Base-by-base conservation (phyloP, 2,888 invertebrate genomes). In the Corbicula japonica region DNA sequence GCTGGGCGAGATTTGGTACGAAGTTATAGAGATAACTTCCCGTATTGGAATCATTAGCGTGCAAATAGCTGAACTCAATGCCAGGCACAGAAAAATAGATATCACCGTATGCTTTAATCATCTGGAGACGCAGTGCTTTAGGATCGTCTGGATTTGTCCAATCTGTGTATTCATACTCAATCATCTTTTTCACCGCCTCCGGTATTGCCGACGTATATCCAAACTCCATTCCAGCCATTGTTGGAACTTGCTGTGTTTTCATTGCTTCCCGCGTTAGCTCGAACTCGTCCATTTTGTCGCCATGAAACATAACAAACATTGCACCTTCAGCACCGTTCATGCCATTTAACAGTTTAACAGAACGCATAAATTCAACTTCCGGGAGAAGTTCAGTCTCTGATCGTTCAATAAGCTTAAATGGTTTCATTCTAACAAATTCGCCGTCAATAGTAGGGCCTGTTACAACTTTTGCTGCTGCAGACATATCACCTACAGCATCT, bases 21-120 rank as follows among this genome's bases (percentile, higher is more conserved):
- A 90, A 89, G 12, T 80, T 54, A 77, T 90, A 91, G 30, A 87
- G 44, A 58, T 76, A 88, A 1, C 78, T 78, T 21, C 77, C 30
- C 0, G 54, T 44, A 15, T 8, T 35, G 3, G 18, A 41, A 12
- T 30, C 35, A 12, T 96, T 96, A 0, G 97, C 96, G 86, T 97
- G 96, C 56, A 61, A 68, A 97, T 97, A n/a, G 98, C 97, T 92
- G 98, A 98, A 41, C n/a, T 61, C 44, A 0, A 52, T 8, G 0
- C 44, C 35, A 6, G 50, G 58, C 10, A 23, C 23, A 81, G 97
- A 97, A 95, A 98, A 98, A 94, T 97, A 97, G 93, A 97, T 97
- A 94, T 99, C 98, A n/a, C 98, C 98, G 0, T 98, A 97, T 6
- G 97, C 96, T 90, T 97, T 97, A 18, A 97, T 97, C 62, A 98